Percentiles rank a stretch among this genome's conserved stretches.
These are phyloP conservation scores for Lepidurus arcticus DNA, from an alignment of 1,140 invertebrate genomes.

Conservation along the genomic window DNA sequence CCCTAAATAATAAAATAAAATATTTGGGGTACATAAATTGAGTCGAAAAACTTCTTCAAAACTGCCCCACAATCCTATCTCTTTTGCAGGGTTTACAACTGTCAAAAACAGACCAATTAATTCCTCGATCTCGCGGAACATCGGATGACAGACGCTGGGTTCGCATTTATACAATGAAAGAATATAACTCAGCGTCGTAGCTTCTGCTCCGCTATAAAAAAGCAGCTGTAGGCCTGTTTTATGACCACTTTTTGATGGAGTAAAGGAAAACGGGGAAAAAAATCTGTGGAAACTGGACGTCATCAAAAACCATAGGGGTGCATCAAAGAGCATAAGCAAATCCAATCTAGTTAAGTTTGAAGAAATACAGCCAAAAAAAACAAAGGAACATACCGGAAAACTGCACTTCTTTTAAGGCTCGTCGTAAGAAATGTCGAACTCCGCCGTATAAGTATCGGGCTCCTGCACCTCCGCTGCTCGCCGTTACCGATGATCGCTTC, in stretches of 20 bases:
- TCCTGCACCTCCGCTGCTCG: not conserved
- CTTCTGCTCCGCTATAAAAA: not conserved
- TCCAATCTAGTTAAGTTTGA: not conserved
- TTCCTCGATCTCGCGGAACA: not conserved
- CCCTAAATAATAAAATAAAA: not conserved
- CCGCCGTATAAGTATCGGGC: constrained; percentile 25
- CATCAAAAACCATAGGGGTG: not conserved
- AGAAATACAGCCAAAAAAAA: too few species aligned
- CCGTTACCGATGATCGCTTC: not conserved
- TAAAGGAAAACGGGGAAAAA: not conserved
- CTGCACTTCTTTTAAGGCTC: constrained; percentile 31
- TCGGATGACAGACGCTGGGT: too few species aligned
- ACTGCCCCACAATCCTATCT: not conserved
- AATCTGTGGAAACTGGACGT: not conserved
- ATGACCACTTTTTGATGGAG: not conserved
- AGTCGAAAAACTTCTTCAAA: too few species aligned
- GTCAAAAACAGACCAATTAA: not conserved
- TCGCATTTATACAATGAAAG: too few species aligned
- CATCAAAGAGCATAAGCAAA: not conserved
- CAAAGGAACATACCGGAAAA: constrained; percentile 24
- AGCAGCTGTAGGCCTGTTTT: not conserved
- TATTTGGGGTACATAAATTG: too few species aligned
- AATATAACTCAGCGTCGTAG: too few species aligned
- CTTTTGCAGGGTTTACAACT: not conserved
- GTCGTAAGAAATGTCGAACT: constrained; percentile 31